These are phyloP conservation scores for Monodelphis domestica DNA, from an alignment of 2,797 vertebrate genomes.

Conservation along the genomic window DNA sequence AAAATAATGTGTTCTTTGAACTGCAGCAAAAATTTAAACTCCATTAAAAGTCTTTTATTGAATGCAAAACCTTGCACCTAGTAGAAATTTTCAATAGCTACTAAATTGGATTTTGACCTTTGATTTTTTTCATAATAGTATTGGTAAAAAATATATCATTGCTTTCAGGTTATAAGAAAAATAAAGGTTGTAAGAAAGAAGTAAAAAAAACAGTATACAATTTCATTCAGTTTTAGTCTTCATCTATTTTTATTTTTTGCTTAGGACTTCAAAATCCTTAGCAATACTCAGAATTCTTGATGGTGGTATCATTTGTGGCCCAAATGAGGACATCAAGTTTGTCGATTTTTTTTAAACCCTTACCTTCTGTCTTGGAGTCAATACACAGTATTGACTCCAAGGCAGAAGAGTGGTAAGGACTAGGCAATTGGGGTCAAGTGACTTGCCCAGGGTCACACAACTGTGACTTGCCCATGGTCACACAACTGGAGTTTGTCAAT, in stretches of 20 bases:
- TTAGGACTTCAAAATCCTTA: background rate
- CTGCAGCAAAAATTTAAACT: conserved; percentile 24
- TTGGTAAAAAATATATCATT: background rate
- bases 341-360: background rate
- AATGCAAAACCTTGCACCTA: background rate
- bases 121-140: background rate
- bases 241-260: background rate
- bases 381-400: no score
- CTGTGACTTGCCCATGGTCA: no score
- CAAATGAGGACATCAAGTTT: background rate
- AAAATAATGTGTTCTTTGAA: background rate
- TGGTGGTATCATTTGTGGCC: background rate
- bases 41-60: background rate
- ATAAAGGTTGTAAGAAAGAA: conserved; percentile 37
- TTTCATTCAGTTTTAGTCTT: background rate
- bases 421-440: no score
- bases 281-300: background rate
- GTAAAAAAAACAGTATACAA: background rate
- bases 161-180: conserved; percentile 11
- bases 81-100: background rate
- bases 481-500: no score
- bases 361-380: no score
- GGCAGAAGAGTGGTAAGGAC: no score
- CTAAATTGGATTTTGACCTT: background rate
- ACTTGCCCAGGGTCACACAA: no score